These are phyloP conservation scores for Malurus elegans DNA, from an alignment of 2,113 vertebrate species.

Conservation along the genomic window DNA sequence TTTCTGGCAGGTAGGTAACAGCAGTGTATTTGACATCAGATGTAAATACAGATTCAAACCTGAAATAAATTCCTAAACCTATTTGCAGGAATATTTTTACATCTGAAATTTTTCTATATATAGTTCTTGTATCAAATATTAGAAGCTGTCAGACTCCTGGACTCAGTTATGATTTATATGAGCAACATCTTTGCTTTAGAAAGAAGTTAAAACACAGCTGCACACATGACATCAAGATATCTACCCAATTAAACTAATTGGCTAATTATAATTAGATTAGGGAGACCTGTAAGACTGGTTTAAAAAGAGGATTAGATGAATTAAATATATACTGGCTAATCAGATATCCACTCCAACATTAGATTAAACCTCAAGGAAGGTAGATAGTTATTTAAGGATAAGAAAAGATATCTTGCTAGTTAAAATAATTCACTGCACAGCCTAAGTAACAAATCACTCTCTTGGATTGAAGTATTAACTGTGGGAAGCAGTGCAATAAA, in stretches of 20 bases:
- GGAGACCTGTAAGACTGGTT: background rate
- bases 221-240: background rate
- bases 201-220: background rate
- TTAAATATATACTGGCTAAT: background rate
- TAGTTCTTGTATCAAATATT: background rate
- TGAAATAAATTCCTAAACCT: background rate
- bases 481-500: background rate
- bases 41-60: background rate
- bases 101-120: background rate
- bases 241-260: background rate
- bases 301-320: background rate
- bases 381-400: background rate
- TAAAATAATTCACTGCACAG: background rate
- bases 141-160: background rate
- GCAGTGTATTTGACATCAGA: background rate
- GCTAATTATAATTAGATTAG: background rate
- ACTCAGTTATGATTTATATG: background rate
- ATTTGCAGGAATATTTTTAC: background rate
- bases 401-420: background rate
- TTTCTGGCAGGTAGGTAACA: background rate
- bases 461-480: background rate
- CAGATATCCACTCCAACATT: background rate
- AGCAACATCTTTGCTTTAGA: background rate
- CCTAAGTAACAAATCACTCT: background rate
- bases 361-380: background rate